These are phyloP conservation scores for Nansenia antarctica DNA, from an alignment of 2,113 vertebrate species.

Conservation along the genomic window DNA sequence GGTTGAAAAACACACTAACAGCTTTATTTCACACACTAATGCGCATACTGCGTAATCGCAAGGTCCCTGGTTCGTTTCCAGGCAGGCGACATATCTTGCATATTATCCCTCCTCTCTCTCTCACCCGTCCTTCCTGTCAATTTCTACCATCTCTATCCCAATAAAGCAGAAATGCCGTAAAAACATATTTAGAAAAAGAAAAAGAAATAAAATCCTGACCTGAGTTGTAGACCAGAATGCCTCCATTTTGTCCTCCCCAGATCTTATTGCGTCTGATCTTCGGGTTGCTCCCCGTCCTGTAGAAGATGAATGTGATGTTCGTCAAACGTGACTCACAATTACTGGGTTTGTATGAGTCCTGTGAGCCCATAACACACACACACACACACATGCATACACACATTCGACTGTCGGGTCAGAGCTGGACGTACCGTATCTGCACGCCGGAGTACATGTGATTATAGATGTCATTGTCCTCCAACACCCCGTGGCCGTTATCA, in stretches of 20 bases:
- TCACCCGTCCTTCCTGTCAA: too few species aligned
- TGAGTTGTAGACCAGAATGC: constrained; percentile 98
- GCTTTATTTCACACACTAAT: too few species aligned
- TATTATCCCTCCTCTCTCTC: too few species aligned
- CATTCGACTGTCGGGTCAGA: background rate
- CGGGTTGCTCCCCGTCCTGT: constrained; percentile 98
- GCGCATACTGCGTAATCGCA: too few species aligned
- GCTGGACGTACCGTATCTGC: constrained; percentile 88
- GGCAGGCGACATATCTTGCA: constrained; percentile 41
- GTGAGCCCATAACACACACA: too few species aligned
- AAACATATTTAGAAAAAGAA: too few species aligned
- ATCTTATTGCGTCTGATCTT: constrained; percentile 99
- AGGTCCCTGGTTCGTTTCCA: too few species aligned
- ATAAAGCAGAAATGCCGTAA: too few species aligned
- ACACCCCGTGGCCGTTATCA: constrained; percentile 96
- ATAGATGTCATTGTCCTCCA: constrained; percentile 99
- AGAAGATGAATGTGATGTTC: constrained; percentile 13
- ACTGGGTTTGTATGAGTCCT: background rate
- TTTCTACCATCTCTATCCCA: too few species aligned
- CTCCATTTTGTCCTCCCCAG: constrained; percentile 98
- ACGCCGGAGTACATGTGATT: constrained; percentile 99
- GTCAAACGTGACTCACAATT: background rate
- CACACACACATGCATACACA: too few species aligned
- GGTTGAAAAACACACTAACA: too few species aligned
- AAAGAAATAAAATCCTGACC: constrained; percentile 98